These are phyloP conservation scores for Azemiops feae DNA, from an alignment of 2,113 vertebrate genomes.

Conservation along the genomic window DNA sequence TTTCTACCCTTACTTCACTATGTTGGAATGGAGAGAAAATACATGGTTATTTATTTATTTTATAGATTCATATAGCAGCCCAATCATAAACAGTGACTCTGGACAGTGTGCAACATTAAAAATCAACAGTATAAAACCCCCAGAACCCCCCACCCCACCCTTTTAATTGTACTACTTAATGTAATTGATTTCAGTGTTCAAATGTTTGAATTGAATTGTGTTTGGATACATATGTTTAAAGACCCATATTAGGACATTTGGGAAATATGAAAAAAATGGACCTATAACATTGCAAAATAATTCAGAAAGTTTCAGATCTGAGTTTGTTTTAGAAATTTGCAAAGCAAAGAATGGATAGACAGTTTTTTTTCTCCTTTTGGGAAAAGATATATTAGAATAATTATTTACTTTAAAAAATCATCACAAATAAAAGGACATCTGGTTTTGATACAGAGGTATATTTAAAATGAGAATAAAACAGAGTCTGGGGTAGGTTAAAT, in stretches of 20 bases:
- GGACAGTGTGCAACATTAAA: background rate
- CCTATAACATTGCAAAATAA: background rate
- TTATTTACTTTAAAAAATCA: background rate
- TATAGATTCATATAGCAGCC: background rate
- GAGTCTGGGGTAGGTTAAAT: background rate
- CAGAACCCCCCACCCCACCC: background rate
- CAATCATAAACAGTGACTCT: background rate
- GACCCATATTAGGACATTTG: background rate
- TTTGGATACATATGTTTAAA: background rate
- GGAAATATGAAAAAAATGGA: background rate
- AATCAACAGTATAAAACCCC: background rate
- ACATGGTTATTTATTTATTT: background rate
- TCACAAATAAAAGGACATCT: slow-evolving; percentile 3
- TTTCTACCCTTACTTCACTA: background rate
- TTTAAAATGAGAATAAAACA: slow-evolving; percentile 32
- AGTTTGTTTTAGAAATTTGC: background rate
- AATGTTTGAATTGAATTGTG: background rate
- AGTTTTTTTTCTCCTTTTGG: background rate
- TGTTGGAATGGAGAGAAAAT: background rate
- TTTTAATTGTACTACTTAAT: background rate
- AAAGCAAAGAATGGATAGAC: background rate
- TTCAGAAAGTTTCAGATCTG: background rate
- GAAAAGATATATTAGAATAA: background rate
- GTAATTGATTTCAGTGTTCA: background rate
- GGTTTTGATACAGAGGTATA: slow-evolving; percentile 16